Evolutionary conservation across 2,797 vertebrate species (phyloP).

Genomic region (Gambelia wislizenii): DNA sequence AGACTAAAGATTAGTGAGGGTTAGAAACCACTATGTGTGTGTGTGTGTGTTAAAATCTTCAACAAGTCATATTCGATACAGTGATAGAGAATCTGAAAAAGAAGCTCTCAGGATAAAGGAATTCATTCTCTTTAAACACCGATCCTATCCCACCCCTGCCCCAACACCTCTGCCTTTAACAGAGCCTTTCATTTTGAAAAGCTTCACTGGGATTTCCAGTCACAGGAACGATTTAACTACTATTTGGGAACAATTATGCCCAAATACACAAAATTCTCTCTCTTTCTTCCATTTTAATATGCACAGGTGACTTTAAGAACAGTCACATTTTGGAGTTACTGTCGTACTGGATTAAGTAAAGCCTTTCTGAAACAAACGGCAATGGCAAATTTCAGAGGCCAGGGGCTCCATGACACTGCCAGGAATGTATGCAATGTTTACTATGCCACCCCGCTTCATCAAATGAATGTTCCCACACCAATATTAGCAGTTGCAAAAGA

Average conservation of each 20-base stretch:
- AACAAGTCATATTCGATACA: neutral
- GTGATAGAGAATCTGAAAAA: neutral
- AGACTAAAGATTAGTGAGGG: conserved; percentile 15
- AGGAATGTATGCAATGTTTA: neutral
- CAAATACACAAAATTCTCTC: neutral
- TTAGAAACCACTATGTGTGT: conserved; percentile 8
- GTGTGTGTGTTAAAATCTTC: neutral
- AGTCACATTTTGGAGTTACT: neutral
- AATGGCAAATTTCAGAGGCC: neutral
- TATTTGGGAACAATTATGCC: neutral
- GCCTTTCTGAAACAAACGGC: neutral
- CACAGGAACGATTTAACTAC: neutral
- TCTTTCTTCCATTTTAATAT: no score
- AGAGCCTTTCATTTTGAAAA: neutral
- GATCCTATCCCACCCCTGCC: neutral
- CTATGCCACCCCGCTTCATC: neutral
- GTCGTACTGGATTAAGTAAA: neutral
- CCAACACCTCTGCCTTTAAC: neutral
- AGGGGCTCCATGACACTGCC: neutral
- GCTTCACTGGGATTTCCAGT: neutral
- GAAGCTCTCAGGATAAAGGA: neutral
- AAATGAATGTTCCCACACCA: neutral
- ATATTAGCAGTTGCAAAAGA: neutral
- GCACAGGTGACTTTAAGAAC: neutral
- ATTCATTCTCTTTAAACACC: neutral